These are phyloP conservation scores for Ostrea edulis DNA, from an alignment of 1,140 invertebrate species.

Conservation along the genomic window DNA sequence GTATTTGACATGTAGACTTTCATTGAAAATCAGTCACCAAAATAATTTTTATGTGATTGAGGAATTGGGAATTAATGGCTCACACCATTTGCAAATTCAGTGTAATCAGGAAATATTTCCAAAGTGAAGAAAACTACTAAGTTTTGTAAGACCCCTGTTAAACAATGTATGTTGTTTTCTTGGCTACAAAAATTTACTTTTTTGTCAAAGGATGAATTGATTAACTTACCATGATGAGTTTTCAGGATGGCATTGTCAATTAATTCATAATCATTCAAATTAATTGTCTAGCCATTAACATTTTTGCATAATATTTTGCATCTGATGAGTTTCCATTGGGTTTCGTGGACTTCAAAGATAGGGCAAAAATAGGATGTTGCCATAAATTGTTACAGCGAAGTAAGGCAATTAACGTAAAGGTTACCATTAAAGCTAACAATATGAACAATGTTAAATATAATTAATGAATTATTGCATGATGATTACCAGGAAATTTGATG, in stretches of 20 bases:
- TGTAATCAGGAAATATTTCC: not conserved
- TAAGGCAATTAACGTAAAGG: not conserved
- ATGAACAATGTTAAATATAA: constrained; percentile 22
- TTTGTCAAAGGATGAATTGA: not conserved
- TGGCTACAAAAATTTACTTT: not conserved
- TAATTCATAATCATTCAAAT: constrained; percentile 33
- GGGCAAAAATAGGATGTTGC: constrained; percentile 15
- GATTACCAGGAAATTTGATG: constrained; percentile 29
- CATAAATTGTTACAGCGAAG: constrained; percentile 20
- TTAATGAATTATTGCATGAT: constrained; percentile 27
- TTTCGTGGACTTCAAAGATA: constrained; percentile 24
- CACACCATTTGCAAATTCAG: not conserved
- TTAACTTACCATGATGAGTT: not conserved
- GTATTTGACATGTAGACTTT: constrained; percentile 8
- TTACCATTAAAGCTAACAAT: constrained; percentile 2
- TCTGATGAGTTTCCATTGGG: not conserved
- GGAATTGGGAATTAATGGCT: not conserved
- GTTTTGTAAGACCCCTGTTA: not conserved
- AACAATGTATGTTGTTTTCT: not conserved
- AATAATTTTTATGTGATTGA: not conserved
- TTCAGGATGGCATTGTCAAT: constrained; percentile 18
- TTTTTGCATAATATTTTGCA: constrained; percentile 30
- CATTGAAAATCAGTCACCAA: not conserved
- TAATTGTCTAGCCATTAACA: constrained; percentile 27
- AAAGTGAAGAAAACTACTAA: not conserved